phyloP scores from a whole-genome alignment of 2,888 invertebrate species.

The Dryadula phaetusa region DNA sequence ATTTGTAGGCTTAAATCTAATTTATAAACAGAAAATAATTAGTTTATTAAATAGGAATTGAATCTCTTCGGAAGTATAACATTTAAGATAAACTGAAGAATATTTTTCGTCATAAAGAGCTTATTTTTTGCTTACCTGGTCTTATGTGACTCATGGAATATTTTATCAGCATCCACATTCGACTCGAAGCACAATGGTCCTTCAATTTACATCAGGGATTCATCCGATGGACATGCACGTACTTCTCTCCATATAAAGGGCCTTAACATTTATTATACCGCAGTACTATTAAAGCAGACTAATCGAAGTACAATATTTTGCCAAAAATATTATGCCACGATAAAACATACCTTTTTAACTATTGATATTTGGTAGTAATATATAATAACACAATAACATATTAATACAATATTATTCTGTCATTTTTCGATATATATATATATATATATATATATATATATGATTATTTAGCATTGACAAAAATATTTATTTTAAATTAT shows the following conservation, averaged over 20 bases:
- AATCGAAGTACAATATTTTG: no score
- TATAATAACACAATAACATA: no score
- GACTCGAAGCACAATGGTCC: constrained; percentile 57
- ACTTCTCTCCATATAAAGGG: constrained; percentile 45
- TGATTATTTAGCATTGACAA: no score
- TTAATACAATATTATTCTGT: no score
- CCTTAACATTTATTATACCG: constrained; percentile 38
- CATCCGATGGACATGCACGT: constrained; percentile 48
- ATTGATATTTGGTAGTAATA: no score
- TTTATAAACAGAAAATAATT: neutral
- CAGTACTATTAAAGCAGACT: neutral
- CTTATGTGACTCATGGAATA: constrained; percentile 40
- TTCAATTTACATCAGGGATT: constrained; percentile 62
- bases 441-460: neutral
- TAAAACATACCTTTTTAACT: no score
- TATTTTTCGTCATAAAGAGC: neutral
- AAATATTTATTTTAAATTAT: constrained; percentile 1
- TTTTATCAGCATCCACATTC: constrained; percentile 53
- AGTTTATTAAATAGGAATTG: no score
- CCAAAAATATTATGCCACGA: no score
- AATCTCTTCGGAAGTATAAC: neutral
- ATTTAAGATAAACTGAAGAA: neutral
- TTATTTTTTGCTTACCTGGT: constrained; percentile 3
- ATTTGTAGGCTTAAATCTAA: constrained; percentile 53
- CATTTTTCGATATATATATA: neutral